Evolutionary conservation across 2,797 vertebrate species (phyloP).

Genomic region (Linurgus olivaceus): DNA sequence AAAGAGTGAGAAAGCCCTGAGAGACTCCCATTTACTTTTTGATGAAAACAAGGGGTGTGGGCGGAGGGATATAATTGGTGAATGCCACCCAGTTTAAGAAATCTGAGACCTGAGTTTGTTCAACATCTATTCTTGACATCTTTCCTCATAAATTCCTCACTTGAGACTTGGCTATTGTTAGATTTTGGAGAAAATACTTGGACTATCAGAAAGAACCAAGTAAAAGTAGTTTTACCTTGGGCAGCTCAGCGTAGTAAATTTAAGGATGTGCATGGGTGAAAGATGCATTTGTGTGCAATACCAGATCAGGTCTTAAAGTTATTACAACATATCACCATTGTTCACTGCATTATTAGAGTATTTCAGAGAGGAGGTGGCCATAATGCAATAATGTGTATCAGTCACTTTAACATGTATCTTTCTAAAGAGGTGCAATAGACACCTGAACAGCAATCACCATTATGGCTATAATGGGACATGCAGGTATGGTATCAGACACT

Average conservation of each 20-base stretch:
- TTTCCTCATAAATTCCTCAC: background rate
- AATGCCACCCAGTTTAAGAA: background rate
- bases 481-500: background rate
- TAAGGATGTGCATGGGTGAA: background rate
- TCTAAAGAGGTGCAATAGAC: background rate
- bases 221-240: background rate
- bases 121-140: background rate
- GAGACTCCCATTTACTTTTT: background rate
- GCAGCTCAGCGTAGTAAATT: background rate
- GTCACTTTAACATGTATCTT: background rate
- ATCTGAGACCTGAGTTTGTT: background rate
- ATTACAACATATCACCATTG: background rate
- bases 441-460: background rate
- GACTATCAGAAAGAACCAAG: background rate
- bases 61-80: background rate
- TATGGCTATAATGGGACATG: background rate
- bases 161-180: background rate
- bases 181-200: background rate
- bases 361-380: conserved; percentile 14
- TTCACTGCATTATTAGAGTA: background rate
- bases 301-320: background rate
- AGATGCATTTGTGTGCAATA: background rate
- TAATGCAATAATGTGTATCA: background rate
- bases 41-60: background rate
- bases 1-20: background rate